Percentiles rank a stretch among this genome's conserved stretches.
These are phyloP conservation scores for Ariopsis seemanni DNA, from an alignment of 2,113 vertebrate genomes.

Conservation along the genomic window DNA sequence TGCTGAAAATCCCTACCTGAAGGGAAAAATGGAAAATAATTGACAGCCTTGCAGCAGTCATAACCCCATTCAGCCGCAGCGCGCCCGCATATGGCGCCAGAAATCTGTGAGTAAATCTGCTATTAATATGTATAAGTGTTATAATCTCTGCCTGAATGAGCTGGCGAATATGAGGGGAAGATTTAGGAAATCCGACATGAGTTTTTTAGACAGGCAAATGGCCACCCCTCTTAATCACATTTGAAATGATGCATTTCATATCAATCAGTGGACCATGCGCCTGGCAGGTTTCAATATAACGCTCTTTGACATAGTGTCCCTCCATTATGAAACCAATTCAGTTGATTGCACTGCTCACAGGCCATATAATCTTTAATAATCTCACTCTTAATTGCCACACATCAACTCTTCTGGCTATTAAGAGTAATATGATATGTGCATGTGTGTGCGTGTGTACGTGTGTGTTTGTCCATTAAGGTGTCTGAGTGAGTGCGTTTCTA, in stretches of 20 bases:
- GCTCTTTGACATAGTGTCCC: conserved; percentile 27
- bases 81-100: conserved; percentile 34
- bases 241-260: conserved; percentile 50
- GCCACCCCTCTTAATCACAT: conserved; percentile 49
- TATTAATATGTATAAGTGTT: conserved; percentile 57
- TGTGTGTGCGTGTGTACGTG: not conserved
- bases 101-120: conserved; percentile 54
- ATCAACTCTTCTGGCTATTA: conserved; percentile 36
- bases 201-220: conserved; percentile 50
- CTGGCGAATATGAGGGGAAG: conserved; percentile 40
- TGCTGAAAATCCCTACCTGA: conserved; percentile 43
- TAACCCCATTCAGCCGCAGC: conserved; percentile 39
- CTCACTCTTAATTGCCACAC: conserved; percentile 48
- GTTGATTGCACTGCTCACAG: conserved; percentile 40
- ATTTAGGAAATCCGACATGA: conserved; percentile 54
- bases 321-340: conserved; percentile 41
- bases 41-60: conserved; percentile 38
- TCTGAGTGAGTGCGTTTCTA: not conserved
- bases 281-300: conserved; percentile 38
- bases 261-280: conserved; percentile 37
- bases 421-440: conserved; percentile 22
- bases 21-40: conserved; percentile 38
- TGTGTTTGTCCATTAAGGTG: not conserved
- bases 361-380: conserved; percentile 47
- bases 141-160: conserved; percentile 55